Evolutionary conservation across 2,113 vertebrate species (phyloP), one percentile per base, ranked within the genome.

Genomic region (Gorsachius goisagi): DNA sequence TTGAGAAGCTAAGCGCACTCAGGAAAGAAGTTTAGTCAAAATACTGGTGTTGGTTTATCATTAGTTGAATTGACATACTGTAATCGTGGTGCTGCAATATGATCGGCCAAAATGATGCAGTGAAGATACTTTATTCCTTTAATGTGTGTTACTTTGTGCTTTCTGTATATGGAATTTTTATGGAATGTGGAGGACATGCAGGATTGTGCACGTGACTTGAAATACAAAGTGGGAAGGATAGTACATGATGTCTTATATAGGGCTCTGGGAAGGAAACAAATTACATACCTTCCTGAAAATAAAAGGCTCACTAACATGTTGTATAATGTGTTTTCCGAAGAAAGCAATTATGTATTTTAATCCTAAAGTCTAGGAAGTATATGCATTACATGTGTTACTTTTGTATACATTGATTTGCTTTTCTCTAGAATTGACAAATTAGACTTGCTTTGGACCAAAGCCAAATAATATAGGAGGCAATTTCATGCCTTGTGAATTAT

Each of bases 401-500:
- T 27, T 68, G 64, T 83, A 27, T 82, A 76, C 28, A 17, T 68
- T 89, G 85, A 92, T 95, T 77, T 92, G 74, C 59, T 91, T 93
- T 90, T 75, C 39, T 91, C 69, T 69, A 83, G 59, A 87, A 91
- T 55, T 86, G 81, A 75, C 69, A 93, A 95, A 94, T 87, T 74
- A 82, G 66, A 80, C 68, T 95, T 74, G 49, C 44, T 92, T 94
- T 96, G 96, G 78, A 85, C 24, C 15, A 58, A 73, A 93, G 90
- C 94, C 95, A 94, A 80, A 62, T 92, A 88, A 86, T 84, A 56
- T 39, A 78, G 58, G 81, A 96, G 75, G 86, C 91, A 94, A 88
- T 96, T 97, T 96, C 81, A 90, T 95, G 95, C 88, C 84, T 90
- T 67, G 53, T 94, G 84, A 95, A 87, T 97, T 95, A 82, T 5